Conservation (phyloP, 2,113 vertebrate species). For the Saccopteryx bilineata region DNA sequence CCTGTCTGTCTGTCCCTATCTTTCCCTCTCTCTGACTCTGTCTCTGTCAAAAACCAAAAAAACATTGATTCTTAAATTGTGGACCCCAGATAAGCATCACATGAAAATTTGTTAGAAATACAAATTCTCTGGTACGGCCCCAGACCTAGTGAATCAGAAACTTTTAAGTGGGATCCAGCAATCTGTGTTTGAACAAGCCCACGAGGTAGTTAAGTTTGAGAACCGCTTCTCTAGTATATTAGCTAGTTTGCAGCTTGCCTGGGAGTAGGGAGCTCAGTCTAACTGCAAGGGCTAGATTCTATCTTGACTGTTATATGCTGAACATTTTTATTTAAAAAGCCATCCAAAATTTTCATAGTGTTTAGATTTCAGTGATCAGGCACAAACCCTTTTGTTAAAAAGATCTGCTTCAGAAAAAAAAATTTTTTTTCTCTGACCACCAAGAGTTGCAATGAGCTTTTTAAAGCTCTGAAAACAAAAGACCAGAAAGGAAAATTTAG, state of each 20-base stretch:
- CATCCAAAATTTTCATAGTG: not conserved
- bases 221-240: not conserved
- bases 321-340: conserved; percentile 8
- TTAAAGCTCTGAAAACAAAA: conserved; percentile 71
- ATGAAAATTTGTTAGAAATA: not conserved
- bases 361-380: conserved; percentile 36
- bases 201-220: not conserved
- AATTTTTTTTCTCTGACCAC: conserved; percentile 43
- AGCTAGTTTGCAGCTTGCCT: not conserved
- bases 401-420: conserved; percentile 27
- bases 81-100: not conserved
- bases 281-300: not conserved
- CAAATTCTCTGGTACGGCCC: not conserved
- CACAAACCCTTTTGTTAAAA: conserved; percentile 53
- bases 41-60: not conserved
- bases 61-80: conserved; percentile 2
- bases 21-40: too few species aligned
- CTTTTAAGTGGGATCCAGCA: not conserved
- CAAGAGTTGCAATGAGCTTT: conserved; percentile 47
- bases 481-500: conserved; percentile 36
- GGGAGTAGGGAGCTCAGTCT: not conserved
- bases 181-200: not conserved
- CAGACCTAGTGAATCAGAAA: not conserved
- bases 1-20: too few species aligned
- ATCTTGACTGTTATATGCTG: not conserved